These are phyloP conservation scores for Seira sanloemensis DNA, from an alignment of 2,888 invertebrate genomes.

Conservation along the genomic window DNA sequence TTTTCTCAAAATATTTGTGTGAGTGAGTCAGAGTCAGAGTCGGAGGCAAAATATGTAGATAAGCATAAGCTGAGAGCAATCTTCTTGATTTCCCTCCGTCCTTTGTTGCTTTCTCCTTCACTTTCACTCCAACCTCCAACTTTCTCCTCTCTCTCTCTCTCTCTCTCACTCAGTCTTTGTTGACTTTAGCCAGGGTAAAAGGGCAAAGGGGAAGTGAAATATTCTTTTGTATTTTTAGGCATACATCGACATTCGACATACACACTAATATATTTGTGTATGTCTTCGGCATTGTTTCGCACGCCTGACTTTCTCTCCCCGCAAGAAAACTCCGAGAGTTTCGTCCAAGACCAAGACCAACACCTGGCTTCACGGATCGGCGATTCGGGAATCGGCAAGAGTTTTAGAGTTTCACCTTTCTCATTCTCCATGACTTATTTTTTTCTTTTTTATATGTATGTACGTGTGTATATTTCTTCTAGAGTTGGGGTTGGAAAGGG, in stretches of 20 bases:
- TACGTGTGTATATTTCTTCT: not conserved
- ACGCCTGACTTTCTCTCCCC: too few species aligned
- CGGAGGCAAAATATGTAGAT: too few species aligned
- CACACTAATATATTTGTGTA: not conserved
- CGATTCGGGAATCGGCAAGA: not conserved
- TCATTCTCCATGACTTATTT: too few species aligned
- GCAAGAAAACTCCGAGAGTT: too few species aligned
- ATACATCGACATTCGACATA: not conserved
- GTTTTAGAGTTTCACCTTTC: not conserved
- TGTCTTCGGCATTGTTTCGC: too few species aligned
- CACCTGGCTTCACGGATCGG: not conserved
- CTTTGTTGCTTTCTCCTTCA: not conserved
- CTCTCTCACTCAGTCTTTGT: not conserved
- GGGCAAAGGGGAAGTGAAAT: slow-evolving; percentile 4
- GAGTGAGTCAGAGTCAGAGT: too few species aligned
- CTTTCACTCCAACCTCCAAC: too few species aligned
- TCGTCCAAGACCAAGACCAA: not conserved
- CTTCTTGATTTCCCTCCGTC: not conserved
- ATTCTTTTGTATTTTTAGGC: not conserved
- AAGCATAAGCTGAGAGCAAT: not conserved
- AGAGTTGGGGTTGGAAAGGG: not conserved
- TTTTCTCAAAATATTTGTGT: too few species aligned
- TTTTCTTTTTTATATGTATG: too few species aligned
- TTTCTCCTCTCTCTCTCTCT: too few species aligned
- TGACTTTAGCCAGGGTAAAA: not conserved